These are phyloP conservation scores for Amazona finschi DNA, from an alignment of 2,797 vertebrate species.

Conservation along the genomic window DNA sequence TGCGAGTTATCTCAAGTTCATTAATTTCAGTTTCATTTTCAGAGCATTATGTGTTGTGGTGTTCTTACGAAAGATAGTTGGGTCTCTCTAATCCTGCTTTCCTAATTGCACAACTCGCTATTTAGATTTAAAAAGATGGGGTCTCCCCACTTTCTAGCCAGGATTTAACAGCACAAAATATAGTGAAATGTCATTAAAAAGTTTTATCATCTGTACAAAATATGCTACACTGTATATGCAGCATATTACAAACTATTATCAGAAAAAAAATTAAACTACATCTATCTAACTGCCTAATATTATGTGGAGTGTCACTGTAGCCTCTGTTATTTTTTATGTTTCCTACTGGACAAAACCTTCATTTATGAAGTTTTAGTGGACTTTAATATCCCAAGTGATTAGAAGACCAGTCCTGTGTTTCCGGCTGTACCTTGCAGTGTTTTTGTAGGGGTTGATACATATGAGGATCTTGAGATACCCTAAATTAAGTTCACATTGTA, in stretches of 20 bases:
- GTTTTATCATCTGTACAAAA: not conserved
- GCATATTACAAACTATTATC: not conserved
- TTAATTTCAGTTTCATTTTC: slow-evolving; percentile 40
- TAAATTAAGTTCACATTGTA: not conserved
- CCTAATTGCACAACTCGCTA: not conserved
- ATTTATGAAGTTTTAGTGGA: not conserved
- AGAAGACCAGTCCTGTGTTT: not conserved
- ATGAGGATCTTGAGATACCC: not conserved
- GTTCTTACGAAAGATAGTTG: not conserved
- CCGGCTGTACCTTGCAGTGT: not conserved
- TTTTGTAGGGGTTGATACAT: not conserved
- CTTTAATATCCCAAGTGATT: not conserved
- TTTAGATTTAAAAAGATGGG: not conserved
- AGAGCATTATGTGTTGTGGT: not conserved
- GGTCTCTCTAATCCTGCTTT: not conserved
- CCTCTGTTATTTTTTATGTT: not conserved
- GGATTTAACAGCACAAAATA: not conserved
- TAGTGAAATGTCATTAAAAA: not conserved
- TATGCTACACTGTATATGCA: not conserved
- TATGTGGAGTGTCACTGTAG: not conserved
- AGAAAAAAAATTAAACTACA: not conserved
- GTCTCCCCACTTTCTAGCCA: not conserved
- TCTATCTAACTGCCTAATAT: not conserved
- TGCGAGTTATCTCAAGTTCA: not conserved
- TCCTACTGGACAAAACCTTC: not conserved